These are phyloP conservation scores for Percopsis omiscomaycus DNA, from an alignment of 2,797 vertebrate genomes.

Conservation along the genomic window DNA sequence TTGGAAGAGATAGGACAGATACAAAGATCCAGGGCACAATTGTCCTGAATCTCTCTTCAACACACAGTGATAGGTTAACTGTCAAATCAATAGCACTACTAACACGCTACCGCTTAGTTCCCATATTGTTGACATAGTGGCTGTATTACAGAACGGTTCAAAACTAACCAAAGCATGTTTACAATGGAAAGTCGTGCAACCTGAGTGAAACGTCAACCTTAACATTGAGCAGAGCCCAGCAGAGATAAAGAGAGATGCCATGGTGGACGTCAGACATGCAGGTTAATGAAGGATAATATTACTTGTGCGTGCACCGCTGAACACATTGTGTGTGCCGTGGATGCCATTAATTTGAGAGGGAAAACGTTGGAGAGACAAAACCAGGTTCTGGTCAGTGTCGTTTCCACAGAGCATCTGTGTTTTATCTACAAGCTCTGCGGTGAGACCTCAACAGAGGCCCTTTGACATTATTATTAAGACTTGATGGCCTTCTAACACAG, in stretches of 20 bases:
- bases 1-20: no score
- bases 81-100: not conserved
- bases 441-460: constrained; percentile 28
- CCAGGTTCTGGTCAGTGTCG: constrained; percentile 51
- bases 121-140: not conserved
- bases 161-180: constrained; percentile 28
- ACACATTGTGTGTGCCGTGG: constrained; percentile 40
- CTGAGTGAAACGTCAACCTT: constrained; percentile 33
- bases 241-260: constrained; percentile 39
- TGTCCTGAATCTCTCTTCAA: no score
- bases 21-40: no score
- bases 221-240: constrained; percentile 50
- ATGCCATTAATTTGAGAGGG: constrained; percentile 52
- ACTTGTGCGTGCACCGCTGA: constrained; percentile 31
- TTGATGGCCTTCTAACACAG: constrained; percentile 7
- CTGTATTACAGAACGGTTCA: not conserved
- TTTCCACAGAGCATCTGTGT: constrained; percentile 28
- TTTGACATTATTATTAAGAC: constrained; percentile 34
- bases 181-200: constrained; percentile 32
- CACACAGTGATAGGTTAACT: no score
- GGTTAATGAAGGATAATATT: constrained; percentile 51
- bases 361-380: constrained; percentile 51
- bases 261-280: constrained; percentile 41
- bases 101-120: not conserved
- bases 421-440: constrained; percentile 32